Evolutionary conservation across 1,140 invertebrate species (phyloP).

Genomic region (Zophobas morio): DNA sequence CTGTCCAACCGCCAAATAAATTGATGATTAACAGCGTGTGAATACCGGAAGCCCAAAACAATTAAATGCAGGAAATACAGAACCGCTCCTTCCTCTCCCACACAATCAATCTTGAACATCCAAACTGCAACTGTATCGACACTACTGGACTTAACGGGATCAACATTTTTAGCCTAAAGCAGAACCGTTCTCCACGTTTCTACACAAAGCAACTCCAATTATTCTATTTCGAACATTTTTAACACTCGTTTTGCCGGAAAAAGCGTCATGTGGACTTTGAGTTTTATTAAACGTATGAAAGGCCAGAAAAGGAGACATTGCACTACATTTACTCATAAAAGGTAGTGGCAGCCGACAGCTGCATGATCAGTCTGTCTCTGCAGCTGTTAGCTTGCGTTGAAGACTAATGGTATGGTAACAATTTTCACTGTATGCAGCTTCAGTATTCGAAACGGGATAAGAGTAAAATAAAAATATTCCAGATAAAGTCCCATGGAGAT

Average conservation of each 20-base stretch:
- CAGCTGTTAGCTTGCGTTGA: slow-evolving; percentile 26
- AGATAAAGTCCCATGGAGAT: slow-evolving; percentile 6
- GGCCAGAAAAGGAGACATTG: slow-evolving; percentile 15
- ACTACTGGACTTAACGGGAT: too few species aligned
- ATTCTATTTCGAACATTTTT: not conserved
- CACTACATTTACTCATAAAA: slow-evolving; percentile 41
- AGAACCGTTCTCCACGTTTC: too few species aligned
- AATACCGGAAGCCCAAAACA: too few species aligned
- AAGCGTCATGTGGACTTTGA: slow-evolving; percentile 7
- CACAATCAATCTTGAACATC: too few species aligned
- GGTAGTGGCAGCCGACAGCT: slow-evolving; percentile 25
- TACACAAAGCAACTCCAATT: too few species aligned
- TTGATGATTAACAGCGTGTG: too few species aligned
- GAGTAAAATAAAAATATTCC: slow-evolving; percentile 10
- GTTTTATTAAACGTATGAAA: slow-evolving; percentile 1
- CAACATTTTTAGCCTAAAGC: too few species aligned
- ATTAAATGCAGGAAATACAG: too few species aligned
- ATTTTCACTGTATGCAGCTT: slow-evolving; percentile 9
- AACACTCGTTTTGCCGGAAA: not conserved
- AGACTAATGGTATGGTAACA: slow-evolving; percentile 22
- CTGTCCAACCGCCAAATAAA: too few species aligned
- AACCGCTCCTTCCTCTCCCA: too few species aligned
- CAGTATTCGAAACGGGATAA: not conserved
- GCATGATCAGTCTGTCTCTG: slow-evolving; percentile 37
- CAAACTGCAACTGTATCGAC: too few species aligned